Conservation (phyloP, 1,140 invertebrate species). For the Neodiprion pinetum region DNA sequence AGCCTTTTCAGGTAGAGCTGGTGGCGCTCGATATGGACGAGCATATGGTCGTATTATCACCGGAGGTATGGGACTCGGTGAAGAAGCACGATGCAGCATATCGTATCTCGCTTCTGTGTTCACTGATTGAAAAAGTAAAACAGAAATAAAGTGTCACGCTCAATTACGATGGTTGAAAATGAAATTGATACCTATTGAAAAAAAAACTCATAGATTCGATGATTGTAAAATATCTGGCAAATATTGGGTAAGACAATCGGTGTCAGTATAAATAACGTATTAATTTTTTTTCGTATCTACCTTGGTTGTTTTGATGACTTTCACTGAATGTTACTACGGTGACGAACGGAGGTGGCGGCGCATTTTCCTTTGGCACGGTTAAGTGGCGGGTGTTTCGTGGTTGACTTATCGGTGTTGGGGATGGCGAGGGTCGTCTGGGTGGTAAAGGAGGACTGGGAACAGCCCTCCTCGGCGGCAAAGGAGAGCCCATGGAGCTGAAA, state of each 20-base stretch:
- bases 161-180: slow-evolving; percentile 12
- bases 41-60: slow-evolving; percentile 26
- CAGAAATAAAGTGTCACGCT: background rate
- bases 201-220: background rate
- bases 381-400: slow-evolving; percentile 53
- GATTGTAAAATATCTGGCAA: slow-evolving; percentile 10
- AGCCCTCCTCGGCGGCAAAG: slow-evolving; percentile 52
- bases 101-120: slow-evolving; percentile 58
- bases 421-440: slow-evolving; percentile 70
- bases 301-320: slow-evolving; percentile 53
- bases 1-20: slow-evolving; percentile 49
- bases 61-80: slow-evolving; percentile 45
- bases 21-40: slow-evolving; percentile 36
- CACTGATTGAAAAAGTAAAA: slow-evolving; percentile 31
- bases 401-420: slow-evolving; percentile 50
- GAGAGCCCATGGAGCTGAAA: slow-evolving; percentile 65
- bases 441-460: slow-evolving; percentile 69
- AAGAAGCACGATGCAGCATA: slow-evolving; percentile 56
- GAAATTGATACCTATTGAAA: slow-evolving; percentile 9
- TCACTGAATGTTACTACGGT: slow-evolving; percentile 49
- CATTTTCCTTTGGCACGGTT: slow-evolving; percentile 63
- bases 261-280: background rate
- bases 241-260: background rate
- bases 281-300: slow-evolving; percentile 35
- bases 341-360: slow-evolving; percentile 54